A percentile compares a stretch with the other conserved stretches of the same genome.
These are phyloP conservation scores for Tetragonula carbonaria DNA, from an alignment of 2,888 invertebrate species.

Conservation along the genomic window DNA sequence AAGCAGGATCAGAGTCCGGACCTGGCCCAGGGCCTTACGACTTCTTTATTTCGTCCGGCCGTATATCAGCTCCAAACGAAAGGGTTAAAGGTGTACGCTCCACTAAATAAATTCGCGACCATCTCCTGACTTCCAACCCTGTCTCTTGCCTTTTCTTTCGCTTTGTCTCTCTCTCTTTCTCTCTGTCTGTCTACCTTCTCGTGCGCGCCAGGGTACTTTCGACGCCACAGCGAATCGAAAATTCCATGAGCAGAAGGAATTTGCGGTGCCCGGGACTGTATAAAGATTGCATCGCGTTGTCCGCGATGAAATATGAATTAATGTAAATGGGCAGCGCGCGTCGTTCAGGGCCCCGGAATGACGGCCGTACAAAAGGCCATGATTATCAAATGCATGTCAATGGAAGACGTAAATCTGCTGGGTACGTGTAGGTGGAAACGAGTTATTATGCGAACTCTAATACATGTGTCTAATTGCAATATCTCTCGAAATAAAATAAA, in stretches of 20 bases:
- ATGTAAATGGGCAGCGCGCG: slow-evolving; percentile 7
- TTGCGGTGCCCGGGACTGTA: slow-evolving; percentile 26
- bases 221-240: slow-evolving; percentile 35
- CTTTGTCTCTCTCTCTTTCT: neutral
- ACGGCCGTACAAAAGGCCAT: slow-evolving; percentile 8
- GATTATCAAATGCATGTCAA: slow-evolving; percentile 34
- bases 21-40: slow-evolving; percentile 72
- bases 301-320: slow-evolving; percentile 45
- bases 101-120: slow-evolving; percentile 70
- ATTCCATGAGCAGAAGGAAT: slow-evolving; percentile 49
- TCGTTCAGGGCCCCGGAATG: neutral
- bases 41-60: slow-evolving; percentile 76
- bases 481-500: neutral
- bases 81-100: slow-evolving; percentile 74
- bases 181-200: neutral
- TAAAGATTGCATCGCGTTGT: slow-evolving; percentile 33
- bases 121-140: slow-evolving; percentile 54
- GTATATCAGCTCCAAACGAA: slow-evolving; percentile 79
- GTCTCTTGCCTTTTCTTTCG: slow-evolving; percentile 2
- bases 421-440: neutral
- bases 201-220: slow-evolving; percentile 31
- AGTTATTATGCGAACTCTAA: neutral
- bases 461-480: neutral
- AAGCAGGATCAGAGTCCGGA: slow-evolving; percentile 32
- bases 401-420: neutral